A percentile compares a stretch with the other conserved stretches of the same genome.
Evolutionary conservation across 1,140 invertebrate genomes (phyloP).

Genomic region (Himalopsyche phryganea): DNA sequence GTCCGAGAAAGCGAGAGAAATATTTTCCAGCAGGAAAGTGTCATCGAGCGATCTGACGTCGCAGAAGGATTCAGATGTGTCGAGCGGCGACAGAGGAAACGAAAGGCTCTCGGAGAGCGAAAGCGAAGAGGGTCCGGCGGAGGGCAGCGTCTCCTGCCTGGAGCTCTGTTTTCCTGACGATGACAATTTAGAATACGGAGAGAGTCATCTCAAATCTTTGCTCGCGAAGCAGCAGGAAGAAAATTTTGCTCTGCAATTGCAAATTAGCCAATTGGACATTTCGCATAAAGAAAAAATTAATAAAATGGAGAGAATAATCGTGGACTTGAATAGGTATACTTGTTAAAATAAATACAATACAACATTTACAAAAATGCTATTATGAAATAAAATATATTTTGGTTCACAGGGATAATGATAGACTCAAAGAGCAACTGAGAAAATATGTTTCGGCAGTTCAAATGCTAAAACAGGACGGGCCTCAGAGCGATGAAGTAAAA

Average conservation of each 20-base stretch:
- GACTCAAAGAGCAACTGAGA: slow-evolving; percentile 81
- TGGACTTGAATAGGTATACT: slow-evolving; percentile 50
- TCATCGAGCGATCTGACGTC: slow-evolving; percentile 41
- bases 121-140: slow-evolving; percentile 39
- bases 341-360: not conserved
- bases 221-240: slow-evolving; percentile 46
- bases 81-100: slow-evolving; percentile 46
- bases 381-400: not conserved
- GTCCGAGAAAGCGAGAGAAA: slow-evolving; percentile 52
- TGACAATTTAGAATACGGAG: slow-evolving; percentile 39
- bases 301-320: slow-evolving; percentile 46
- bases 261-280: slow-evolving; percentile 44
- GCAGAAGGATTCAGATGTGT: slow-evolving; percentile 42
- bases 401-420: slow-evolving; percentile 73
- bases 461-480: slow-evolving; percentile 67
- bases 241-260: slow-evolving; percentile 45
- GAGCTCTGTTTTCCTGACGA: slow-evolving; percentile 50
- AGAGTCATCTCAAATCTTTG: slow-evolving; percentile 36
- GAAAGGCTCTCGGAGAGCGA: slow-evolving; percentile 50
- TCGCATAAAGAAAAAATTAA: slow-evolving; percentile 46
- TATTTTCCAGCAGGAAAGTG: slow-evolving; percentile 47
- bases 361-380: not conserved
- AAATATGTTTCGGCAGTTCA: slow-evolving; percentile 89
- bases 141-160: slow-evolving; percentile 48
- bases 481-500: slow-evolving; percentile 69